Conservation (phyloP, 2,797 vertebrate species). For the Hozukius guyotensis region DNA sequence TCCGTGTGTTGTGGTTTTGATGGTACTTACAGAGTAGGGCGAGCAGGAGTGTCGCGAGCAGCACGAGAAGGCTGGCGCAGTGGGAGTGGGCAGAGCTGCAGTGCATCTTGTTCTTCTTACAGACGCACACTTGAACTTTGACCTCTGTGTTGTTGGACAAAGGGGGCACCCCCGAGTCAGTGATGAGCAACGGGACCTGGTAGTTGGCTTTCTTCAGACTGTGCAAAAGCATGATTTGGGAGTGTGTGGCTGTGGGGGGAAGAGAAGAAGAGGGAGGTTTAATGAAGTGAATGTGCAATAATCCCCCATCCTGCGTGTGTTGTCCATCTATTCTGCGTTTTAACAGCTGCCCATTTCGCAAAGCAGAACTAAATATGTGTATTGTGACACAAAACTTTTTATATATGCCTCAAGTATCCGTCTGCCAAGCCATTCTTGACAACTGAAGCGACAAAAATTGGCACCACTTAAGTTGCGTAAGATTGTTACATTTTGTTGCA, state of each 20-base stretch:
- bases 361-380: conserved; percentile 17
- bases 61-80: conserved; percentile 73
- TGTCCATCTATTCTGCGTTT: background rate
- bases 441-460: conserved; percentile 35
- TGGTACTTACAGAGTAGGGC: conserved; percentile 88
- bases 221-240: conserved; percentile 92
- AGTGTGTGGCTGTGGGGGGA: conserved; percentile 89
- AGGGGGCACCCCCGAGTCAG: conserved; percentile 93
- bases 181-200: conserved; percentile 94
- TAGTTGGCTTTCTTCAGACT: conserved; percentile 97
- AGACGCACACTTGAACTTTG: conserved; percentile 96
- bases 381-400: background rate
- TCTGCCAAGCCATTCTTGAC: conserved; percentile 14
- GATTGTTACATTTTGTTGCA: conserved; percentile 66
- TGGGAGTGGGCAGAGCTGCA: conserved; percentile 87
- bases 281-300: background rate
- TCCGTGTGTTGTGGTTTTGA: background rate
- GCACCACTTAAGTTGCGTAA: conserved; percentile 38
- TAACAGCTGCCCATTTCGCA: conserved; percentile 1
- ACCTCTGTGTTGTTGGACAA: conserved; percentile 94
- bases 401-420: background rate
- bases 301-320: background rate
- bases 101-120: conserved; percentile 96
- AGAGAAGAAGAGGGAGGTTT: conserved; percentile 19
- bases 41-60: conserved; percentile 84